Evolutionary conservation across 2,797 vertebrate genomes (phyloP), one percentile per base, ranked within the genome.

Genomic region (Morus bassanus): DNA sequence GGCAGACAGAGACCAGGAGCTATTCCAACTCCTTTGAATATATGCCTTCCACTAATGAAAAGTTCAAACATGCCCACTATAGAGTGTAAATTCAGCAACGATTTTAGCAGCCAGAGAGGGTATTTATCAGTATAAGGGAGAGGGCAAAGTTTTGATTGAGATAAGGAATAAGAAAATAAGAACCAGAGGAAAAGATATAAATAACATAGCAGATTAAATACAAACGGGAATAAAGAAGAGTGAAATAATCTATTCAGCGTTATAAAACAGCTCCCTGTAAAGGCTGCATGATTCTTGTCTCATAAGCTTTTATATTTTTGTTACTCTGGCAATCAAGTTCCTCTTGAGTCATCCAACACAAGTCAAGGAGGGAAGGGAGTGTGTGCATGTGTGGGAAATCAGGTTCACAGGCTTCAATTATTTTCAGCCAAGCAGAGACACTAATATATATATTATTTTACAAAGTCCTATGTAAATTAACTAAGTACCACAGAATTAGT

Each of bases 381-480:
- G 27, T 51, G 69, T 73, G 60, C 2, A 0, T 59, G 64, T n/a
- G 81, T 61, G 74, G 77, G 85, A 94, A 95, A 95, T 83, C 68
- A 96, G 85, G 91, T 92, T 94, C 89, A 90, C 56, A 93, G 81
- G 76, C 85, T 96, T 96, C 93, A 95, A 94, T 93, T 92, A 95
- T 89, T 94, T 96, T 78, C 93, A 95, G 76, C 84, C 92, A 95
- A 95, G 93, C 78, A 95, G 78, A 95, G 77, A 93, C 81, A 92
- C 30, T 91, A 87, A 96, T 94, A 96, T 85, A 91, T 93, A 91
- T 89, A 93, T 93, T 92, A 94, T 93, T 97, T 95, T 89, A 93
- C 84, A 85, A 94, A 94, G 89, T 72, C 86, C 72, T 91, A 91
- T 93, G 95, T 89, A 93, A 83, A 96, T 93, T 78, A 94, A 68